These are phyloP conservation scores for Tribolium madens DNA, from an alignment of 1,140 invertebrate species.

Conservation along the genomic window DNA sequence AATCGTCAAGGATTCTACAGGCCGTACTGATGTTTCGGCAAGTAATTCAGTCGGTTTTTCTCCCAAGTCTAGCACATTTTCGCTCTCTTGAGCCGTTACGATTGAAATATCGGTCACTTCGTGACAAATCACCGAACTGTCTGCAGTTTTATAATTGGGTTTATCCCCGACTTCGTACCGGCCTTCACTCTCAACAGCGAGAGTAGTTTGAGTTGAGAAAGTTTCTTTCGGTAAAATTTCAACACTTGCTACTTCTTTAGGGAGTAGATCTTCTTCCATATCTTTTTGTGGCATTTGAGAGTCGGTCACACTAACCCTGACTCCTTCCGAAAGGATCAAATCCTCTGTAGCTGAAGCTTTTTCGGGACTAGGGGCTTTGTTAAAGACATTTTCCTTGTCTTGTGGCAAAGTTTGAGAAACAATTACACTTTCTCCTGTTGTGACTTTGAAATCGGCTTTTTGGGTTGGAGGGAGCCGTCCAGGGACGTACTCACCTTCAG, in stretches of 20 bases:
- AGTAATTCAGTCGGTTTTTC: slow-evolving; percentile 66
- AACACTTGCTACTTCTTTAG: slow-evolving; percentile 69
- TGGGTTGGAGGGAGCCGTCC: slow-evolving; percentile 70
- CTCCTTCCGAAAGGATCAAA: slow-evolving; percentile 71
- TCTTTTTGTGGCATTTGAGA: slow-evolving; percentile 72
- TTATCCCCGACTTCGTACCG: slow-evolving; percentile 65
- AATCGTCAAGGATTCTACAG: slow-evolving; percentile 70
- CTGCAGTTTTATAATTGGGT: slow-evolving; percentile 68
- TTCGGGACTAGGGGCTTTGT: slow-evolving; percentile 66
- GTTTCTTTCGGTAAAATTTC: slow-evolving; percentile 72
- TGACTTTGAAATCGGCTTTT: slow-evolving; percentile 72
- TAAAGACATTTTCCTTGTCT: slow-evolving; percentile 73
- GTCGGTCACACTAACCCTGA: slow-evolving; percentile 71
- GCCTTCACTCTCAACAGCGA: slow-evolving; percentile 72
- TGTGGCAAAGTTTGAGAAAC: slow-evolving; percentile 72
- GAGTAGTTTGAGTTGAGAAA: slow-evolving; percentile 70
- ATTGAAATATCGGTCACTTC: slow-evolving; percentile 70
- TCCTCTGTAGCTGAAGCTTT: slow-evolving; percentile 69
- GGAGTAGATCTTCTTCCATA: slow-evolving; percentile 66
- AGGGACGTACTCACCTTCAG: slow-evolving; percentile 72
- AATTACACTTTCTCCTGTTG: slow-evolving; percentile 72
- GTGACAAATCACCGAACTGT: slow-evolving; percentile 67
- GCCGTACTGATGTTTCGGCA: slow-evolving; percentile 68
- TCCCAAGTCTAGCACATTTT: slow-evolving; percentile 66
- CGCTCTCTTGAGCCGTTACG: slow-evolving; percentile 71